Base-by-base conservation (phyloP, 2,113 vertebrate genomes). In the Sturnus vulgaris region DNA sequence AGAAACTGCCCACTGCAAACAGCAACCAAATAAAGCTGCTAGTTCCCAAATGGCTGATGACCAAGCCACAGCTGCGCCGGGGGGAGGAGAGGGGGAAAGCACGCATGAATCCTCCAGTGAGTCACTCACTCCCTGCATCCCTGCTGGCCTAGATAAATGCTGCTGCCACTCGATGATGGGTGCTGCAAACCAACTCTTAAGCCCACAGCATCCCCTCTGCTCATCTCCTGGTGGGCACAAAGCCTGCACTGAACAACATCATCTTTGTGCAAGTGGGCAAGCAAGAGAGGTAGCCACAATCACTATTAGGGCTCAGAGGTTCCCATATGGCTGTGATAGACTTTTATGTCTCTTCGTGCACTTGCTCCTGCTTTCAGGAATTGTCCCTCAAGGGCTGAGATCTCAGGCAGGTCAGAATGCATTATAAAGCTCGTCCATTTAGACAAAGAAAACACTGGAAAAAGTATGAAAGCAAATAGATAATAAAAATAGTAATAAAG, bases 31-130 rank as follows among this genome's bases (percentile, higher is more conserved):
- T 93, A 96, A 96, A 89, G 92, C 86, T 53, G 83, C 88, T 86
- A 69, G 93, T 49, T 95, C 93, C 95, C 92, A 95, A 95, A 90
- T 87, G 93, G 95, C 94, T 94, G 93, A 94, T 92, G 96, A 95
- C 95, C 87, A 95, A 97, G 90, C 24, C 87, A 86, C 93, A 94
- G 96, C 95, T 97, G 95, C 0, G 10, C 35, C 3, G 6, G 90
- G 88, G 77, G 71, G 42, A n/a, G 76, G 71, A 46, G 66, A 22
- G 23, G 57, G 82, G 61, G 87, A 30, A 60, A 82, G 71, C 4
- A 0, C 2, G 0, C 79, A 80, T 55, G 83, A 94, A 91, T 91
- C 88, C 93, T 93, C 79, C 56, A 84, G 80, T 96, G 96, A 97
- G 90, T 96, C 96, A 96, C 91, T 95, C 52, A 3, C 71, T 95